Base-by-base conservation (phyloP, 2,888 invertebrate genomes). In the Himalopsyche anomala region DNA sequence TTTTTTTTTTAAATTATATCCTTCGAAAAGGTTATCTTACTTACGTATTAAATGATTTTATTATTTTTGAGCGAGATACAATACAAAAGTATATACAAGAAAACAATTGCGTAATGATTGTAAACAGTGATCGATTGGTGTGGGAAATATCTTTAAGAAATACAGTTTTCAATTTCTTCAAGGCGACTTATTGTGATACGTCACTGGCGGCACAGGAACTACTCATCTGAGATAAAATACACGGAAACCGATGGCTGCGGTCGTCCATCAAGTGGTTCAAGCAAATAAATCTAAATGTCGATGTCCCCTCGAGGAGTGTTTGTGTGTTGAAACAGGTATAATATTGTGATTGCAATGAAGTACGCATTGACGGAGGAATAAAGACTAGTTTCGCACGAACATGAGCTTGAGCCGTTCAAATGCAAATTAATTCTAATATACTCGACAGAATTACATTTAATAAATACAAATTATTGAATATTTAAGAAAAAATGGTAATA, bases 161-260 rank as follows among this genome's bases (percentile, higher is more conserved):
- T 19, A 6, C 28, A 3, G 62, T 62, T 56, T 17, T n/a, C n/a
- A 62, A 19, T 62, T 62, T 62, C 17, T 62, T 8, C 17, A 62
- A 62, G 9, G 2, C 28, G 4, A 11, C 12, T 28, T 69, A 1
- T 69, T 74, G 38, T 38, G 36, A 74, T 74, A 36, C 12, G 38
- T 74, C 38, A 38, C 15, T 12, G 38, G 28, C 36, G 36, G 74
- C 36, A 74, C 74, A 74, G 74, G 74, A 74, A 74, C 74, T 74
- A 36, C 74, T 74, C 36, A 36, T 74, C 12, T 38, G 36, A 36
- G 74, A 36, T 74, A 74, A 74, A 74, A 74, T 74, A 74, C 74
- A 74, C 74, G 74, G 74, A 74, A 74, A 36, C 38, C 38, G 12
- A 9, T 38, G 74, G 36, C 74, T 12, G 28, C 38, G 38, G 74